Evolutionary conservation across 2,797 vertebrate genomes (phyloP).

Genomic region (Notolepis coatsorum): DNA sequence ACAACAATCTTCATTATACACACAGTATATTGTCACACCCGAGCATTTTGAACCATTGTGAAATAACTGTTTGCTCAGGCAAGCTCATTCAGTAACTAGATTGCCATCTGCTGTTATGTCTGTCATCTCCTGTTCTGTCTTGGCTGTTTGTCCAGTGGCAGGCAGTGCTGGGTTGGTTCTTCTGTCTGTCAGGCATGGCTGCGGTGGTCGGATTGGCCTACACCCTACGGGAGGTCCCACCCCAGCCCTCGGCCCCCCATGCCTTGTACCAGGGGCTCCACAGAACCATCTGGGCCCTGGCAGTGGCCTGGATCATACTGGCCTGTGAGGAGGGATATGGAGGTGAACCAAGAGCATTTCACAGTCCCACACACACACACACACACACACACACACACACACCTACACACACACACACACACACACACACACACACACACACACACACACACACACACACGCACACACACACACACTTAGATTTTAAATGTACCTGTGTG

Average conservation of each 20-base stretch:
- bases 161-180: conserved; percentile 81
- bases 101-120: no score
- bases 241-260: conserved; percentile 58
- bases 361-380: not conserved
- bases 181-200: conserved; percentile 75
- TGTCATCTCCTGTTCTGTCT: not conserved
- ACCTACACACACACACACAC: no score
- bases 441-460: no score
- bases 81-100: not conserved
- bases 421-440: not conserved
- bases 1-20: not conserved
- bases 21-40: not conserved
- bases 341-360: conserved; percentile 62
- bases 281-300: conserved; percentile 82
- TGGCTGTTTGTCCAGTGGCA: conserved; percentile 72
- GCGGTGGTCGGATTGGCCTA: conserved; percentile 78
- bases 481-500: no score
- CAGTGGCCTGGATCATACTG: conserved; percentile 86
- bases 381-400: not conserved
- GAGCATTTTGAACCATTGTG: not conserved
- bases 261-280: conserved; percentile 89
- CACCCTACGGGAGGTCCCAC: conserved; percentile 69
- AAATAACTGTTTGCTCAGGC: not conserved
- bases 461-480: no score
- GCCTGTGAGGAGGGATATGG: conserved; percentile 87